Evolutionary conservation across 2,888 invertebrate species (phyloP).

Genomic region (Alcis repandata): DNA sequence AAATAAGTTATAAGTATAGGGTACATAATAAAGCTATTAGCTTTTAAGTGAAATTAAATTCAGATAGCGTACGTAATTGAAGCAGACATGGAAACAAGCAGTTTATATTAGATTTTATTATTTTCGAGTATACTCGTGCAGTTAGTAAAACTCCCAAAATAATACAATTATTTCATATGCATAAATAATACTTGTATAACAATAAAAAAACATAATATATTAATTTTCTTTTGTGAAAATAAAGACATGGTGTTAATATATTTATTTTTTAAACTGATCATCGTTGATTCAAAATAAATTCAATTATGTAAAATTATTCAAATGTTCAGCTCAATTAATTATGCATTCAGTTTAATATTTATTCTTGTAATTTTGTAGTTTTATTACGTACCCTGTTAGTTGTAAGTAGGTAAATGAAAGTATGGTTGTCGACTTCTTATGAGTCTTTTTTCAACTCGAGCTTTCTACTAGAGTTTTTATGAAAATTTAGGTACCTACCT

Average conservation of each 20-base stretch:
- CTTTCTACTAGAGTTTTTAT: slow-evolving; percentile 70
- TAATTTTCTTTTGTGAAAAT: too few relatives aligned
- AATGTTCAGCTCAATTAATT: not conserved
- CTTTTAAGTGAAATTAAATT: not conserved
- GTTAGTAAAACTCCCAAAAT: too few relatives aligned
- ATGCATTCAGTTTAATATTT: not conserved
- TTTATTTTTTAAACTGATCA: too few relatives aligned
- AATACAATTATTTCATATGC: not conserved
- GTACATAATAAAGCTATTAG: slow-evolving; percentile 12
- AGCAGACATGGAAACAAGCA: not conserved
- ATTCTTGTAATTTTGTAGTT: not conserved
- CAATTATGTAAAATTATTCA: too few relatives aligned
- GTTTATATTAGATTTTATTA: too few relatives aligned
- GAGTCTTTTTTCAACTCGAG: slow-evolving; percentile 82
- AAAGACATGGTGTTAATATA: too few relatives aligned
- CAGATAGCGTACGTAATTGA: not conserved
- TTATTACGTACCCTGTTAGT: slow-evolving; percentile 8
- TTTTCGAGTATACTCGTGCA: too few relatives aligned
- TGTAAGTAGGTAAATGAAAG: slow-evolving; percentile 55
- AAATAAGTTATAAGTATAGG: slow-evolving; percentile 18
- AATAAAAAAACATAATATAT: too few relatives aligned
- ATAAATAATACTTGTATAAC: too few relatives aligned
- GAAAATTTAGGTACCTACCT: not conserved
- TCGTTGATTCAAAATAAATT: not conserved
- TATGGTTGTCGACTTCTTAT: slow-evolving; percentile 82